These are phyloP conservation scores for Rhinopomastus cyanomelas DNA, from an alignment of 2,113 vertebrate genomes.

Conservation along the genomic window DNA sequence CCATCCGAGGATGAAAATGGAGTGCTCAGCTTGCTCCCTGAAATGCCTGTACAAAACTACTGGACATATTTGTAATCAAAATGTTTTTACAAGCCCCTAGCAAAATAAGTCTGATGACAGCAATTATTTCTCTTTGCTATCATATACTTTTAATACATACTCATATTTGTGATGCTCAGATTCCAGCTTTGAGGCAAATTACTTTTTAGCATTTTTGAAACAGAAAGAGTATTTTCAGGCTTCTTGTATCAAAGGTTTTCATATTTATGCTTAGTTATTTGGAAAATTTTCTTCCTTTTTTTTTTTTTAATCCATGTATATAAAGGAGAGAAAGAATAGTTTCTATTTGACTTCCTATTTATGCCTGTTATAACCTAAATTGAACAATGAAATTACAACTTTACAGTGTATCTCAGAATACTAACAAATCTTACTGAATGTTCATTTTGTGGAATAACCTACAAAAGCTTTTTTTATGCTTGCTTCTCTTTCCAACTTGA, in stretches of 20 bases:
- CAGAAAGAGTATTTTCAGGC: neutral
- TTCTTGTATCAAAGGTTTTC: neutral
- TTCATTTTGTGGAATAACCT: neutral
- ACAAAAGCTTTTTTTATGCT: rapidly evolving
- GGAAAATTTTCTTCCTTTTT: neutral
- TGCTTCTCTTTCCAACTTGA: neutral
- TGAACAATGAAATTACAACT: neutral
- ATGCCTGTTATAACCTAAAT: neutral
- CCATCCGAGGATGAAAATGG: too few relatives aligned
- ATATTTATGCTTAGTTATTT: neutral
- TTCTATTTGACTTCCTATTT: neutral
- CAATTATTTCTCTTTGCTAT: neutral
- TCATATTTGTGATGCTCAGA: neutral
- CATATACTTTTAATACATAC: neutral
- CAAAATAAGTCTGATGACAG: neutral
- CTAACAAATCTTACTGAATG: neutral
- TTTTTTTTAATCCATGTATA: neutral
- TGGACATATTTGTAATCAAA: neutral
- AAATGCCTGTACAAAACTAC: neutral
- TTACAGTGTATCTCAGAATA: neutral
- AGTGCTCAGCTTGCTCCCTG: too few relatives aligned
- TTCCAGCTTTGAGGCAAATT: neutral
- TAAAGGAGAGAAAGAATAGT: neutral
- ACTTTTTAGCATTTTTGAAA: neutral
- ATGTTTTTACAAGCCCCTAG: rapidly evolving